Conservation (phyloP, 2,113 vertebrate species). For the Alouatta palliata region DNA sequence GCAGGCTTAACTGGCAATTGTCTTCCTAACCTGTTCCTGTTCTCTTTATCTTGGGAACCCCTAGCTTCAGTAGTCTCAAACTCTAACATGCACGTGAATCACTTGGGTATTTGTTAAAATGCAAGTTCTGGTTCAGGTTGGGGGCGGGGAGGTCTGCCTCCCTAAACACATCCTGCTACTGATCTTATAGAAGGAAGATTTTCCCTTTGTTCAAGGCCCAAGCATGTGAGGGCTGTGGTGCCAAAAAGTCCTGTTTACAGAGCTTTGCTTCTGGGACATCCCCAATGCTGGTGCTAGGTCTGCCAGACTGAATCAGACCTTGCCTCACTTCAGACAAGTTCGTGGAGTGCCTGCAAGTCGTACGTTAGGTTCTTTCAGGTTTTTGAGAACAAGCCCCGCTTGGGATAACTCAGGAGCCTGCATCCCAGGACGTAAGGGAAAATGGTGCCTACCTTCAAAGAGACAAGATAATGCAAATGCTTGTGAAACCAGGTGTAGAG, state of each 20-base stretch:
- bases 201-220: not conserved
- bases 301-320: not conserved
- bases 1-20: not conserved
- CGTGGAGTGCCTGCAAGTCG: not conserved
- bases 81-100: not conserved
- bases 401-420: not conserved
- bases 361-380: not conserved
- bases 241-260: not conserved
- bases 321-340: not conserved
- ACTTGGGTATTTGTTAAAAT: not conserved
- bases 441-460: not conserved
- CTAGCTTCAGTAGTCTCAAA: not conserved
- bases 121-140: not conserved
- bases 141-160: not conserved
- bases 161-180: not conserved
- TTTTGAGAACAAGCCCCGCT: not conserved
- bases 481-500: not conserved
- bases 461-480: not conserved
- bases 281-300: not conserved
- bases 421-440: not conserved
- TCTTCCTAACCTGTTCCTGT: not conserved
- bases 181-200: not conserved
- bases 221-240: not conserved
- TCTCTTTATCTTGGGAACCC: not conserved
- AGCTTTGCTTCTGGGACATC: not conserved